These are phyloP conservation scores for Patagioenas fasciata DNA, from an alignment of 2,113 vertebrate genomes.

Conservation along the genomic window DNA sequence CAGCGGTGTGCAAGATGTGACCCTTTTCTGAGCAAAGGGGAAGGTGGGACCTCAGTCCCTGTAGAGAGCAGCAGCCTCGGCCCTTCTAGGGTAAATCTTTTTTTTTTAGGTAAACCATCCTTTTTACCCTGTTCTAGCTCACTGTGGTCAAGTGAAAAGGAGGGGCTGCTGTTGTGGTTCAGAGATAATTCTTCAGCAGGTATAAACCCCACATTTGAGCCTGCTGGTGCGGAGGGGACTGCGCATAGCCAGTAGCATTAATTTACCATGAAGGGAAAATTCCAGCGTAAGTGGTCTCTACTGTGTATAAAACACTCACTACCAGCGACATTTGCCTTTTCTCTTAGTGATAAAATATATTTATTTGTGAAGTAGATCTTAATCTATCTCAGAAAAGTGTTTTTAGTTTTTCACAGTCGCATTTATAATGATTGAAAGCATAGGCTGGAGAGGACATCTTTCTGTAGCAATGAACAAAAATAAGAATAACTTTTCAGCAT, in stretches of 20 bases:
- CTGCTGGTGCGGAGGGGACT: neutral
- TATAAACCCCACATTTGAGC: neutral
- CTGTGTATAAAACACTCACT: neutral
- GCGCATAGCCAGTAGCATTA: neutral
- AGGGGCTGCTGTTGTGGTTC: neutral
- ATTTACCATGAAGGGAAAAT: neutral
- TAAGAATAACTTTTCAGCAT: constrained; percentile 57
- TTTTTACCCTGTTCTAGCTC: neutral
- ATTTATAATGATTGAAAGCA: constrained; percentile 44
- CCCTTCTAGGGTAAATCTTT: neutral
- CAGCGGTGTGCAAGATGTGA: neutral
- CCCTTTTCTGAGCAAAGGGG: neutral
- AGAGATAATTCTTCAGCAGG: neutral
- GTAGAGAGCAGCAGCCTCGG: neutral
- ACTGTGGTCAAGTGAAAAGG: neutral
- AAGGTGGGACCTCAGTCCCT: fast-evolving
- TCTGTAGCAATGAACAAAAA: constrained; percentile 14
- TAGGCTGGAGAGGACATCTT: constrained; percentile 15
- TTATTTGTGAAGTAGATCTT: constrained; percentile 35
- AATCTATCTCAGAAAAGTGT: constrained; percentile 20
- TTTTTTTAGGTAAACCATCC: neutral
- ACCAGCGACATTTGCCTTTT: neutral
- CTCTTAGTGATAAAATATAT: neutral
- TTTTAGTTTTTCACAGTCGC: constrained; percentile 17
- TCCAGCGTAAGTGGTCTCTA: neutral